Evolutionary conservation across 2,797 vertebrate species (phyloP).

Genomic region (Glyptemys insculpta): DNA sequence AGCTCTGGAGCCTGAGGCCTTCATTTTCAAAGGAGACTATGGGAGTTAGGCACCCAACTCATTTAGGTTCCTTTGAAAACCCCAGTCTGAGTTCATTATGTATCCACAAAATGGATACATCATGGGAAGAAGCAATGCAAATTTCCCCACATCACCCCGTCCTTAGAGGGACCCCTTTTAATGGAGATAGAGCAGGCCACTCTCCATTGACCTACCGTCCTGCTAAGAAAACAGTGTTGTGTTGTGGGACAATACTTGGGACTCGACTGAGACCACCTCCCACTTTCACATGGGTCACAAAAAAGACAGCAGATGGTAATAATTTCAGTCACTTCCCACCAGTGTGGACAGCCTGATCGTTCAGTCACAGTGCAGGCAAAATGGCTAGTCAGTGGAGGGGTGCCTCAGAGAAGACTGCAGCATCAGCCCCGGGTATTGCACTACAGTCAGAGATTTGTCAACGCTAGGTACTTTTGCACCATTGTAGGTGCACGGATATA

Average conservation of each 20-base stretch:
- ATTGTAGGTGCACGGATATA: neutral
- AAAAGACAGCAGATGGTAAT: neutral
- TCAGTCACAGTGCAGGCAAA: neutral
- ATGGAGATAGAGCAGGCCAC: neutral
- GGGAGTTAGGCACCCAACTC: neutral
- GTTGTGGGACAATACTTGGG: neutral
- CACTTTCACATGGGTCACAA: neutral
- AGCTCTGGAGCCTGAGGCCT: neutral
- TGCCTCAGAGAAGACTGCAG: no score
- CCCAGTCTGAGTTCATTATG: neutral
- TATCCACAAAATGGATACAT: neutral
- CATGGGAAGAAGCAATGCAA: neutral
- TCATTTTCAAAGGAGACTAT: neutral
- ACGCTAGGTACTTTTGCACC: neutral
- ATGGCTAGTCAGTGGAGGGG: neutral
- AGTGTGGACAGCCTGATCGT: neutral
- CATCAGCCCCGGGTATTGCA: neutral
- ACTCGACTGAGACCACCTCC: neutral
- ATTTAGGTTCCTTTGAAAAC: neutral
- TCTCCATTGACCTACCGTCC: neutral
- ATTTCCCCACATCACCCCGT: accelerated
- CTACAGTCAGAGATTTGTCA: neutral
- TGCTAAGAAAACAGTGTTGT: neutral
- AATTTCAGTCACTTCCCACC: neutral
- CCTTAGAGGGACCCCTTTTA: neutral